A percentile compares a stretch with the other conserved stretches of the same genome.
These are phyloP conservation scores for Choreutis nemorana DNA, from an alignment of 2,888 invertebrate genomes.

Conservation along the genomic window DNA sequence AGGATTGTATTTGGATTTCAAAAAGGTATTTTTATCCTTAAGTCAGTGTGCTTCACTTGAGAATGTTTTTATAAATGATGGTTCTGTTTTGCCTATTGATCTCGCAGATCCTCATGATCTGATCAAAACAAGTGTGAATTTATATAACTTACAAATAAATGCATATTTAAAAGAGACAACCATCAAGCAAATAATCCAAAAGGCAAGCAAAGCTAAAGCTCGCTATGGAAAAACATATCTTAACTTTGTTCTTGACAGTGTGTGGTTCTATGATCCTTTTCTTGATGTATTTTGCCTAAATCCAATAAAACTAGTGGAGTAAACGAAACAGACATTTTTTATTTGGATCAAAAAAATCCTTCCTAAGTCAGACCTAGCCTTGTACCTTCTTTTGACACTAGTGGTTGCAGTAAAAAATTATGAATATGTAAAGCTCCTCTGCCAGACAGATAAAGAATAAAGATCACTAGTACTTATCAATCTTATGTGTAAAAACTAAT, in stretches of 20 bases:
- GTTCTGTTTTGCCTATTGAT: constrained; percentile 15
- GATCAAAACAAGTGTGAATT: constrained; percentile 29
- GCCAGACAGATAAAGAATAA: no score
- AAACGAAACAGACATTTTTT: no score
- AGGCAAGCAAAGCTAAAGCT: constrained; percentile 25
- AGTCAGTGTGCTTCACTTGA: constrained; percentile 34
- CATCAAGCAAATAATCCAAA: constrained; percentile 16
- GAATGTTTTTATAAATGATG: constrained; percentile 32
- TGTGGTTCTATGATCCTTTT: constrained; percentile 29
- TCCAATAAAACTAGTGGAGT: constrained; percentile 35
- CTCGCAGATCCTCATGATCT: constrained; percentile 24
- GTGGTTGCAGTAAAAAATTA: no score
- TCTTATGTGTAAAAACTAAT: no score
- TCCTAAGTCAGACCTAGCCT: no score
- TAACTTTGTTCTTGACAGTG: constrained; percentile 15
- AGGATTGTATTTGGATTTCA: constrained; percentile 31
- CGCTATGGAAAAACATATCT: constrained; percentile 21
- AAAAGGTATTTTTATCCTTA: constrained; percentile 26
- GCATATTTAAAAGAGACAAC: constrained; percentile 19
- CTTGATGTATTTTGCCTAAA: constrained; percentile 30
- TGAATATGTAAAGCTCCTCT: no score
- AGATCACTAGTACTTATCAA: no score
- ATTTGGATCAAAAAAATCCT: no score
- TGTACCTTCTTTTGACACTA: no score
- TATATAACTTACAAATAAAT: constrained; percentile 32